A percentile compares a stretch with the other conserved stretches of the same genome.
phyloP scores from a whole-genome alignment of 2,797 vertebrate species.

The Naso thynnoides region DNA sequence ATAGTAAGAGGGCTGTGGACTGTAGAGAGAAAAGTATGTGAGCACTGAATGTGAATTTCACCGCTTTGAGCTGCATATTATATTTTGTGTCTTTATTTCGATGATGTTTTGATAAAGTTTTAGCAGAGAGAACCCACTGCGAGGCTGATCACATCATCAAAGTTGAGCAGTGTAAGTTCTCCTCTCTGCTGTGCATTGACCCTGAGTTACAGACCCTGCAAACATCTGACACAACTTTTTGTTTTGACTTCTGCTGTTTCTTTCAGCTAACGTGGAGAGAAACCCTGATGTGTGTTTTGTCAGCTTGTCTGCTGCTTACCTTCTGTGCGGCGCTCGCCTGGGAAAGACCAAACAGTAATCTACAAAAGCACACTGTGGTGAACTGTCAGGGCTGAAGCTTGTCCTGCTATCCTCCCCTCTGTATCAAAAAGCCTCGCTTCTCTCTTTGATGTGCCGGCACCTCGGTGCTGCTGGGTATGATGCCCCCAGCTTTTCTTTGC shows the following conservation, averaged over 20 bases:
- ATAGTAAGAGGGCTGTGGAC: neutral
- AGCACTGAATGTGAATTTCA: neutral
- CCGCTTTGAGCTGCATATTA: neutral
- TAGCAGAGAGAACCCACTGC: neutral
- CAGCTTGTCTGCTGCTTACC: slow-evolving; percentile 54
- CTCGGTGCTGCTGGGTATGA: slow-evolving; percentile 61
- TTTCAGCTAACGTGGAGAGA: slow-evolving; percentile 38
- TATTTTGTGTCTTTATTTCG: neutral
- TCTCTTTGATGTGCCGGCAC: slow-evolving; percentile 72
- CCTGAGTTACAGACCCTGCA: slow-evolving; percentile 24
- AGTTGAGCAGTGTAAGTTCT: neutral
- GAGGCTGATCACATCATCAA: slow-evolving; percentile 29
- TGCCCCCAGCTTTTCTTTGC: slow-evolving; percentile 63
- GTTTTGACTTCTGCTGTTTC: slow-evolving; percentile 48
- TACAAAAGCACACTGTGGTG: slow-evolving; percentile 71
- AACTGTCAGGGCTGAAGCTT: slow-evolving; percentile 69
- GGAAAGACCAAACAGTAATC: slow-evolving; percentile 71
- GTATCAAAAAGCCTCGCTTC: slow-evolving; percentile 51
- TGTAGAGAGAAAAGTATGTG: neutral
- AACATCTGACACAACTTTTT: slow-evolving; percentile 60
- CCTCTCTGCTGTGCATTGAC: slow-evolving; percentile 32
- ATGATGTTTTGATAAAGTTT: slow-evolving; percentile 12
- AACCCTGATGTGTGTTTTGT: slow-evolving; percentile 60
- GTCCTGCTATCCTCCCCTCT: slow-evolving; percentile 64
- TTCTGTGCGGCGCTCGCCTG: slow-evolving; percentile 35